phyloP scores from a whole-genome alignment of 2,888 invertebrate genomes.

The Nomada fucata region DNA sequence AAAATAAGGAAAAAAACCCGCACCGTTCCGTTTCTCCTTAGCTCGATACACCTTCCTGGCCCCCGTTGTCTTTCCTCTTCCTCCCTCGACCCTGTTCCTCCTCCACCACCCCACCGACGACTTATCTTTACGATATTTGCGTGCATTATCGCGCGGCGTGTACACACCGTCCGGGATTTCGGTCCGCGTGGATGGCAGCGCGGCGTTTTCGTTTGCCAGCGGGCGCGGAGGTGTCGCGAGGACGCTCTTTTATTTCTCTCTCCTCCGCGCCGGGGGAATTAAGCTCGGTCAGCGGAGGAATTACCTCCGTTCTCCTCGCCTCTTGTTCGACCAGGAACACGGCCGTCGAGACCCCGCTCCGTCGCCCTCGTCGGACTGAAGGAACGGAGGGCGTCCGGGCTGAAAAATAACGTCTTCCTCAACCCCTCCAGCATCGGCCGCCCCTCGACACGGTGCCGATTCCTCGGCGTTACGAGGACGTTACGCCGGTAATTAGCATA shows the following conservation, averaged over 20 bases:
- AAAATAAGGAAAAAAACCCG: slow-evolving; percentile 24
- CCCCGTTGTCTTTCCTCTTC: slow-evolving; percentile 15
- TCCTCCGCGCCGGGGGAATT: slow-evolving; percentile 63
- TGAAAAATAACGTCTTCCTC: slow-evolving; percentile 68
- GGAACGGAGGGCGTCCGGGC: slow-evolving; percentile 21
- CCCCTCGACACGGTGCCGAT: slow-evolving; percentile 52
- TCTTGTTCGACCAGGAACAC: background rate
- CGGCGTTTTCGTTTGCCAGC: slow-evolving; percentile 51
- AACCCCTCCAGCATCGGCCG: slow-evolving; percentile 28
- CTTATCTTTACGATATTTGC: slow-evolving; percentile 84
- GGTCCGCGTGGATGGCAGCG: slow-evolving; percentile 36
- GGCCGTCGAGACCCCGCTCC: background rate
- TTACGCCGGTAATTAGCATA: slow-evolving; percentile 73
- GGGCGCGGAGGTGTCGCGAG: slow-evolving; percentile 20
- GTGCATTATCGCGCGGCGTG: slow-evolving; percentile 80
- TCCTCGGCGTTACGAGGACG: slow-evolving; percentile 66
- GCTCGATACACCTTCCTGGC: slow-evolving; percentile 31
- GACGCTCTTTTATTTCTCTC: slow-evolving; percentile 27
- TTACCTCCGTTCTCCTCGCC: background rate
- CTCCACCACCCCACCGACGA: slow-evolving; percentile 13
- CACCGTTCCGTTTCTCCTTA: slow-evolving; percentile 69
- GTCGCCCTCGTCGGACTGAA: background rate
- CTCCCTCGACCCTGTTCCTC: slow-evolving; percentile 35
- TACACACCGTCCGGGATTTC: slow-evolving; percentile 74
- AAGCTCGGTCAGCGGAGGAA: slow-evolving; percentile 61